Base-by-base conservation (phyloP, 2,113 vertebrate genomes). In the Anthoscopus minutus region DNA sequence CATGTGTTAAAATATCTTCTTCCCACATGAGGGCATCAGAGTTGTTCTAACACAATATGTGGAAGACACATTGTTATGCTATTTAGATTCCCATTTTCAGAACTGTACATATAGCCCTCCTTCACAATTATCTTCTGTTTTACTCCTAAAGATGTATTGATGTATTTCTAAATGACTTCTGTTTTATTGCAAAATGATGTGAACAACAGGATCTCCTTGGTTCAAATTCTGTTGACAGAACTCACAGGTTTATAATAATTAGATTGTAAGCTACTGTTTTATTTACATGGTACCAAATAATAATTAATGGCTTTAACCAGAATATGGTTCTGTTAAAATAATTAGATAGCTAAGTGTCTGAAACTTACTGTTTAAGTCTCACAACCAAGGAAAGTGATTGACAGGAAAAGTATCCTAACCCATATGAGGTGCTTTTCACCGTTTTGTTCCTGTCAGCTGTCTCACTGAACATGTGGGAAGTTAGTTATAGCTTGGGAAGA, bases 1-100 rank as follows among this genome's bases (percentile, higher is more conserved):
- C 27, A 74, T 35, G 31, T 97, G 96, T 86, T 94, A 84, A 95
- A 95, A 67, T 92, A 62, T 54, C 44, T 74, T 96, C 89, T 96
- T 96, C 96, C 98, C 98, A 98, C 97, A 96, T 91, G 98, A 98
- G 97, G 97, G 98, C 97, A 96, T 97, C 96, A 97, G 97, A 57
- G 95, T 92, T 94, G 18, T 96, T 97, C 83, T 81, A 92, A 96
- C 48, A 58, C 25, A 30, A 27, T 77, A 38, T 76, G 35, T 82
- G 38, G 40, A 67, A 87, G 33, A 81, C 19, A 60, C 12, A 51
- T 48, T 81, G 16, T 56, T 94, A 51, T 42, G 27, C 6, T 81
- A 9, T 94, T 92, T 89, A 61, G 60, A 87, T 92, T 88, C 28
- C 13, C 80, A 2, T 94, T 86, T 62, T 95, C 33, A 77, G 64